Evolutionary conservation across 2,797 vertebrate species (phyloP).

Genomic region (Dromococcyx pavoninus): DNA sequence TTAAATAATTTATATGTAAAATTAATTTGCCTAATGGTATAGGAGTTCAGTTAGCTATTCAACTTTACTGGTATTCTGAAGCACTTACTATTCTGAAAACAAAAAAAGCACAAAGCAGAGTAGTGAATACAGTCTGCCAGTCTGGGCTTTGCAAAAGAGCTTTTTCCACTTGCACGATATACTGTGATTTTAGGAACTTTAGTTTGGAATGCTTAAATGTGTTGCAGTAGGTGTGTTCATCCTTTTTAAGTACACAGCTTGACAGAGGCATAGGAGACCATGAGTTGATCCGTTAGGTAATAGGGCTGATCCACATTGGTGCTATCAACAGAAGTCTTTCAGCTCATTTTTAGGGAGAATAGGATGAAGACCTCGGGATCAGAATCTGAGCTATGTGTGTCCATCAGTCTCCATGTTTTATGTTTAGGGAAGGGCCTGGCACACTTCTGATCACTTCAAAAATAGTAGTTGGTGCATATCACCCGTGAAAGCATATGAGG

Average conservation of each 20-base stretch:
- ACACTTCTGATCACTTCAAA: neutral
- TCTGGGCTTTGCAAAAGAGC: neutral
- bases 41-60: conserved; percentile 1
- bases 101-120: neutral
- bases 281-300: neutral
- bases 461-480: neutral
- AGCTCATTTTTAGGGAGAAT: neutral
- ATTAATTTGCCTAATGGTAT: conserved; percentile 62
- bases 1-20: conserved; percentile 75
- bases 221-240: neutral
- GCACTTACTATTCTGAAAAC: neutral
- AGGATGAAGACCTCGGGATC: neutral
- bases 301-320: neutral
- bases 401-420: neutral
- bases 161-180: neutral
- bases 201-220: neutral
- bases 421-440: neutral
- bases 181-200: neutral
- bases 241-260: neutral
- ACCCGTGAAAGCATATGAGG: neutral
- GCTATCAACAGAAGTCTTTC: neutral
- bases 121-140: neutral
- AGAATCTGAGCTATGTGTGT: neutral
- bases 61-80: conserved; percentile 54
- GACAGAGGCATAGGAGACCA: neutral